phyloP scores from a whole-genome alignment of 92 coral and sea anemone species.

The Metridium senile region DNA sequence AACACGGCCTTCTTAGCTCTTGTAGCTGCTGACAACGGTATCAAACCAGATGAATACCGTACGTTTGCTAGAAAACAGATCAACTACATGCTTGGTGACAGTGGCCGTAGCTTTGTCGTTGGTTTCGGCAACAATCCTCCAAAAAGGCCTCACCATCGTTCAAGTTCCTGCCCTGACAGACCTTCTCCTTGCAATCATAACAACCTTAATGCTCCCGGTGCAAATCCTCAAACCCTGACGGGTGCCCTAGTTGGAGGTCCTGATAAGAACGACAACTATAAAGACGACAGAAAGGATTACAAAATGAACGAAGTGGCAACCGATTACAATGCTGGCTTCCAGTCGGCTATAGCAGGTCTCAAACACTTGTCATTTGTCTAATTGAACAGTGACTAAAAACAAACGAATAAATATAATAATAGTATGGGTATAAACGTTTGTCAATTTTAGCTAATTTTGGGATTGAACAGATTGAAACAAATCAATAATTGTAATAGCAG shows the following conservation, averaged over 20 bases:
- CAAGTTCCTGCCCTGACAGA: slow-evolving; percentile 72
- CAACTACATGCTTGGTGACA: slow-evolving; percentile 79
- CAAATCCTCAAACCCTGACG: slow-evolving; percentile 76
- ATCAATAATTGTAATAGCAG: too few species aligned
- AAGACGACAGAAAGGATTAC: slow-evolving; percentile 71
- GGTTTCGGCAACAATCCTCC: slow-evolving; percentile 85
- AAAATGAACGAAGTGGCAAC: slow-evolving; percentile 78
- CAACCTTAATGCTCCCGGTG: slow-evolving; percentile 37
- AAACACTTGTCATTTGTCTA: slow-evolving; percentile 41
- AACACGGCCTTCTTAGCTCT: slow-evolving; percentile 90
- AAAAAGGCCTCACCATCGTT: slow-evolving; percentile 74
- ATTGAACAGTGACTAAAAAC: too few species aligned
- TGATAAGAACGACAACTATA: slow-evolving; percentile 55
- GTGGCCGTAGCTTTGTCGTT: slow-evolving; percentile 86
- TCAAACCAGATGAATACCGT: slow-evolving; percentile 54
- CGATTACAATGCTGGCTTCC: slow-evolving; percentile 91
- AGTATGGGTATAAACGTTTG: too few species aligned
- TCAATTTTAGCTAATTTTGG: too few species aligned
- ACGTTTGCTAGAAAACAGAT: slow-evolving; percentile 74
- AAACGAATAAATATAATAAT: too few species aligned
- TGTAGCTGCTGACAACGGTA: slow-evolving; percentile 77
- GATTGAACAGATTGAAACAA: too few species aligned
- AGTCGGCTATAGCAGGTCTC: slow-evolving; percentile 86
- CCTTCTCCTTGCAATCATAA: slow-evolving; percentile 67
- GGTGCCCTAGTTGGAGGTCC: slow-evolving; percentile 94